Evolutionary conservation across 2,888 invertebrate species (phyloP).

Genomic region (Aphidoletes aphidimyza): DNA sequence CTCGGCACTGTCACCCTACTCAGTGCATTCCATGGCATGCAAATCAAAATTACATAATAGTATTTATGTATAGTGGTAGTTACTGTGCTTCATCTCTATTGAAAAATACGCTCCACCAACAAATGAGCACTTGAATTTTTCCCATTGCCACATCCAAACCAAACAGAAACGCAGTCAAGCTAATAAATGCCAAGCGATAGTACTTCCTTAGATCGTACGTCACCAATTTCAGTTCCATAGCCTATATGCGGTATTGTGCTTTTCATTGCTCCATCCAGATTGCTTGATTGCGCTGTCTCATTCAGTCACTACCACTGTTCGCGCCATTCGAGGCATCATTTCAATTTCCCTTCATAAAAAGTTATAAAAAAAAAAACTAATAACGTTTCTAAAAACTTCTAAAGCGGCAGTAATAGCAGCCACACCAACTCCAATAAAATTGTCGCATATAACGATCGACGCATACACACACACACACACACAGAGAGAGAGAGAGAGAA

Average conservation of each 20-base stretch:
- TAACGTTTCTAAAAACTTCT: slow-evolving; percentile 52
- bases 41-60: slow-evolving; percentile 49
- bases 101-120: background rate
- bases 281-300: background rate
- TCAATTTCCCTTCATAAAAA: slow-evolving; percentile 52
- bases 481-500: background rate
- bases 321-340: background rate
- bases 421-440: slow-evolving; percentile 46
- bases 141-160: background rate
- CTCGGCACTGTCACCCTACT: background rate
- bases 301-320: background rate
- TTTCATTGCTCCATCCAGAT: background rate
- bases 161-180: slow-evolving; percentile 35
- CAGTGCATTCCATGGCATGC: background rate
- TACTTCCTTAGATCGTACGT: background rate
- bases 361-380: slow-evolving; percentile 52
- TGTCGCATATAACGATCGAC: slow-evolving; percentile 48
- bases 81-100: background rate
- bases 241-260: no score
- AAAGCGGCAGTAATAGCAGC: slow-evolving; percentile 40
- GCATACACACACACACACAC: background rate
- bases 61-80: slow-evolving; percentile 40
- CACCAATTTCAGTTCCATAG: background rate
- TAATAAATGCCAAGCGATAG: slow-evolving; percentile 32
- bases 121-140: slow-evolving; percentile 28